phyloP scores from a whole-genome alignment of 2,113 vertebrate genomes.

The Oncorhynchus masou region DNA sequence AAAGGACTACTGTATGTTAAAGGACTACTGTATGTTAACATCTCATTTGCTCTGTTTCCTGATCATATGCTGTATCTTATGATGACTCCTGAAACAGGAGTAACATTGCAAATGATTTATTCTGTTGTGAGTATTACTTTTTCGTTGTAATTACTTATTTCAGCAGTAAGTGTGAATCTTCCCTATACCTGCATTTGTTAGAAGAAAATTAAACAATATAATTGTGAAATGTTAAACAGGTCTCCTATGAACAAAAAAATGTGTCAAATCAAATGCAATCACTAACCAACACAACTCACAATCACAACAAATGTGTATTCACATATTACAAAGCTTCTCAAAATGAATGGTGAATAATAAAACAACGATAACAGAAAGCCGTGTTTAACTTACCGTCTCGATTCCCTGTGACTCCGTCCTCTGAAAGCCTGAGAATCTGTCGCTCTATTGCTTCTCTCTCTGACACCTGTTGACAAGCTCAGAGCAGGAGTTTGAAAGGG shows the following conservation, averaged over 20 bases:
- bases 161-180: neutral
- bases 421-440: constrained; percentile 22
- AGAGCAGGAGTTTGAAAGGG: constrained; percentile 43
- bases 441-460: constrained; percentile 24
- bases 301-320: neutral
- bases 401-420: constrained; percentile 3
- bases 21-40: neutral
- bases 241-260: too few species aligned
- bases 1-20: too few species aligned
- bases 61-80: too few species aligned
- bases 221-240: neutral
- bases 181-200: neutral
- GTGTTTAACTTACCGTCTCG: constrained; percentile 57
- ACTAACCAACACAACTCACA: neutral
- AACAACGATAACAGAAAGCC: neutral
- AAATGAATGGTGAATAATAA: neutral
- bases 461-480: constrained; percentile 69
- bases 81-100: neutral
- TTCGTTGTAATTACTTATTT: neutral
- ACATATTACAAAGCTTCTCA: neutral
- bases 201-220: neutral
- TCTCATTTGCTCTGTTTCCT: neutral
- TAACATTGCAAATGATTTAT: neutral
- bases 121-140: neutral
- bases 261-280: neutral